phyloP scores from a whole-genome alignment of 2,888 invertebrate species.

The Microctonus aethiopoides region DNA sequence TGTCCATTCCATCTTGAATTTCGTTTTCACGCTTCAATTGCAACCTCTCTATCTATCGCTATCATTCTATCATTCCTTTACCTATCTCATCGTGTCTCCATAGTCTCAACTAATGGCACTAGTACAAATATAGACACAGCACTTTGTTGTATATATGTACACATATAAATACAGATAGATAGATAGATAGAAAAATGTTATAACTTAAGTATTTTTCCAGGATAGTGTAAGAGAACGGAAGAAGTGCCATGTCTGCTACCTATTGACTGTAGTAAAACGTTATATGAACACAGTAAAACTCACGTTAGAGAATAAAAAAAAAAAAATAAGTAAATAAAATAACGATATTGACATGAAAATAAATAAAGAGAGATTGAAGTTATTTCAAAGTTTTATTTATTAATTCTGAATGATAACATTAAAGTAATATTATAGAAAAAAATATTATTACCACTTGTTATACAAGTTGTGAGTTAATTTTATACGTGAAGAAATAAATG shows the following conservation, averaged over 20 bases:
- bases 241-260: background rate
- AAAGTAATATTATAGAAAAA: background rate
- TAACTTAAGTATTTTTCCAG: slow-evolving; percentile 39
- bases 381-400: background rate
- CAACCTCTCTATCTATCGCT: background rate
- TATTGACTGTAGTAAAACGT: background rate
- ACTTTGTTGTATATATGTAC: slow-evolving; percentile 26
- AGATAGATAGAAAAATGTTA: background rate
- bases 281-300: background rate
- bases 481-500: too few relatives aligned
- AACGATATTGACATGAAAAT: too few relatives aligned
- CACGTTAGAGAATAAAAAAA: background rate
- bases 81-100: background rate
- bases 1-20: slow-evolving; percentile 23
- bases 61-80: background rate
- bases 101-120: slow-evolving; percentile 35
- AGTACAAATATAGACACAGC: slow-evolving; percentile 45
- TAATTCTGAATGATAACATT: too few relatives aligned
- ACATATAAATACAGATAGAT: background rate
- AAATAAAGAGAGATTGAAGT: background rate
- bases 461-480: too few relatives aligned
- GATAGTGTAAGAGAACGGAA: background rate
- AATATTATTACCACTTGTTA: background rate
- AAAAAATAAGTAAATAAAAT: too few relatives aligned
- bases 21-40: slow-evolving; percentile 21